These are phyloP conservation scores for Clitarchus hookeri DNA, from an alignment of 2,888 invertebrate species.

Conservation along the genomic window DNA sequence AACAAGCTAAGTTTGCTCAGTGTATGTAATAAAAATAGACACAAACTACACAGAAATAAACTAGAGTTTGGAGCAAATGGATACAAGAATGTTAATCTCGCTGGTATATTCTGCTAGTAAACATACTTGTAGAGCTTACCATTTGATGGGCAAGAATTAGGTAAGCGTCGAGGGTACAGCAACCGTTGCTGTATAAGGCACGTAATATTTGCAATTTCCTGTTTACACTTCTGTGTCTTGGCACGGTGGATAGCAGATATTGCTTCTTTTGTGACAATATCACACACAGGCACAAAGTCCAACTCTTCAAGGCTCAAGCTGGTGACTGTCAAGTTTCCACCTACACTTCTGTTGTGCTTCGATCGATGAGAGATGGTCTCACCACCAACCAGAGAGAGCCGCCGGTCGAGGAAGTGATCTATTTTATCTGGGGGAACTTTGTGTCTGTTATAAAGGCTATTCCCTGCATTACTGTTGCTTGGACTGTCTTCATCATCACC, in stretches of 20 bases:
- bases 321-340: slow-evolving; percentile 49
- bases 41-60: too few relatives aligned
- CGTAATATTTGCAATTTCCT: slow-evolving; percentile 80
- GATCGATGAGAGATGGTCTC: slow-evolving; percentile 34
- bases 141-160: slow-evolving; percentile 73
- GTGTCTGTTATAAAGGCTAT: slow-evolving; percentile 51
- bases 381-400: slow-evolving; percentile 27
- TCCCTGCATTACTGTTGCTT: slow-evolving; percentile 47
- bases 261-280: slow-evolving; percentile 79
- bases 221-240: slow-evolving; percentile 82
- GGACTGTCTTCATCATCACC: slow-evolving; percentile 66
- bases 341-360: slow-evolving; percentile 20
- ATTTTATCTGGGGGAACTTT: slow-evolving; percentile 49
- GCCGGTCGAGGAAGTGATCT: slow-evolving; percentile 30
- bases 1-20: too few relatives aligned
- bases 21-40: too few relatives aligned
- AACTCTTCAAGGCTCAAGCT: slow-evolving; percentile 68
- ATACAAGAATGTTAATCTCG: too few relatives aligned
- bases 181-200: slow-evolving; percentile 76
- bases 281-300: slow-evolving; percentile 78
- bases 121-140: slow-evolving; percentile 52
- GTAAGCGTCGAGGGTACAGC: slow-evolving; percentile 75
- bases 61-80: too few relatives aligned
- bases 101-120: background rate
- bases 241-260: slow-evolving; percentile 89